phyloP scores from a whole-genome alignment of 1,140 invertebrate species.

The Neodiprion virginianus region DNA sequence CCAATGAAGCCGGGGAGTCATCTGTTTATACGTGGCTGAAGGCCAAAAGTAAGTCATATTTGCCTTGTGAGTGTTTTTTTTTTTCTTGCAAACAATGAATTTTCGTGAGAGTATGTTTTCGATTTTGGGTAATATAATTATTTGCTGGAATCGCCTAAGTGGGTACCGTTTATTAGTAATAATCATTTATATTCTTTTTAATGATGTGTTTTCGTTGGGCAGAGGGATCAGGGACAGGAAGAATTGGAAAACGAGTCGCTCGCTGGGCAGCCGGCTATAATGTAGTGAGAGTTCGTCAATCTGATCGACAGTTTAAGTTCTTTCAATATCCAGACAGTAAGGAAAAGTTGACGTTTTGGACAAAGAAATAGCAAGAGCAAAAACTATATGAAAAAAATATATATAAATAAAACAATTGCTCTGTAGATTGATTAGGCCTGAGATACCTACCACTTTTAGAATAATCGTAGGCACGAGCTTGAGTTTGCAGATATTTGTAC shows the following conservation, averaged over 20 bases:
- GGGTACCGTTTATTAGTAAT: neutral
- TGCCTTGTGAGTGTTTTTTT: neutral
- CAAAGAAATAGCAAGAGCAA: constrained; percentile 29
- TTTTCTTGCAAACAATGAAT: neutral
- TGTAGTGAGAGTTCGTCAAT: constrained; percentile 59
- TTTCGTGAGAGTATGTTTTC: neutral
- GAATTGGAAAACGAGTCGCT: constrained; percentile 50
- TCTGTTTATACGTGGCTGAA: constrained; percentile 91
- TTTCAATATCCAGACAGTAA: constrained; percentile 61
- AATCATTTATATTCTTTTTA: constrained; percentile 15
- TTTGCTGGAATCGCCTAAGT: neutral
- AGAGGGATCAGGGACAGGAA: constrained; percentile 47
- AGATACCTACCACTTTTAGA: constrained; percentile 8
- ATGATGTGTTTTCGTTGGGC: constrained; percentile 26
- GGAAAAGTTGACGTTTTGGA: constrained; percentile 37
- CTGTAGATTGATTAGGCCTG: neutral
- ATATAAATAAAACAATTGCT: constrained; percentile 31
- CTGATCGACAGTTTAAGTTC: constrained; percentile 58
- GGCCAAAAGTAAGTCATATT: constrained; percentile 90
- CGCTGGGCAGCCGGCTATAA: constrained; percentile 60
- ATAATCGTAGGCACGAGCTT: constrained; percentile 40
- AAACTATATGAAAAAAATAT: constrained; percentile 32
- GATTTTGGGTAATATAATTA: neutral
- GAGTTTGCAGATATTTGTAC: constrained; percentile 19
- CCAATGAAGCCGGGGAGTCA: constrained; percentile 87